A percentile compares a stretch with the other conserved stretches of the same genome.
Conservation (phyloP, 2,797 vertebrate species). For the Sarcophilus harrisii region DNA sequence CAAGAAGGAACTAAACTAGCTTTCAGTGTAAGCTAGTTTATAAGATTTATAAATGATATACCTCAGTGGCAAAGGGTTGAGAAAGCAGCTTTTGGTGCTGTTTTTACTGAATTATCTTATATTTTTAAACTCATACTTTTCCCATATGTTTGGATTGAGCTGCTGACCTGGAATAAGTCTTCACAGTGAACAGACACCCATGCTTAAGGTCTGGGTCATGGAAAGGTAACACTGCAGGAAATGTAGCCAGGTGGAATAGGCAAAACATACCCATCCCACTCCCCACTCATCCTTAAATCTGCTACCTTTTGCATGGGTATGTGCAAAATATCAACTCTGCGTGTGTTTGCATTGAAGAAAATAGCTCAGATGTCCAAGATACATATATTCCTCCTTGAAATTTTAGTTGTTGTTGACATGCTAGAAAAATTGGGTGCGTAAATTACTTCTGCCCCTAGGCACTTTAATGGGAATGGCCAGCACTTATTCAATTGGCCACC, state of each 20-base stretch:
- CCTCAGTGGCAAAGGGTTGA: constrained; percentile 4
- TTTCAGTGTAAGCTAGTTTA: not conserved
- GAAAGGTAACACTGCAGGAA: not conserved
- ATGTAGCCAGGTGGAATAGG: not conserved
- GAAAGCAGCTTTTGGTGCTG: not conserved
- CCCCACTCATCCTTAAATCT: not conserved
- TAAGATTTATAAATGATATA: constrained; percentile 17
- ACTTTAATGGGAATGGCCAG: constrained; percentile 69
- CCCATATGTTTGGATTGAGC: not conserved
- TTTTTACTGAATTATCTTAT: not conserved
- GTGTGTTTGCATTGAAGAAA: constrained; percentile 48
- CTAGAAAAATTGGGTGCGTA: constrained; percentile 77
- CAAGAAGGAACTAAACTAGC: not conserved
- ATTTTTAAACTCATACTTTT: not conserved
- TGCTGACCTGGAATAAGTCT: not conserved
- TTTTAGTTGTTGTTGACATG: constrained; percentile 71
- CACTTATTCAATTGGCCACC: constrained; percentile 77
- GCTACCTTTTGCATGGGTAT: not conserved
- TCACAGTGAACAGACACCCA: not conserved
- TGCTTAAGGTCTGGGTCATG: not conserved
- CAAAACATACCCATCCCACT: not conserved
- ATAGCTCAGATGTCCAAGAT: constrained; percentile 1
- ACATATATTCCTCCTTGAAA: constrained; percentile 67
- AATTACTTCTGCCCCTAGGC: constrained; percentile 78
- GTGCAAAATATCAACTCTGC: not conserved